phyloP scores from a whole-genome alignment of 2,797 vertebrate species.

The Peromyscus eremicus region DNA sequence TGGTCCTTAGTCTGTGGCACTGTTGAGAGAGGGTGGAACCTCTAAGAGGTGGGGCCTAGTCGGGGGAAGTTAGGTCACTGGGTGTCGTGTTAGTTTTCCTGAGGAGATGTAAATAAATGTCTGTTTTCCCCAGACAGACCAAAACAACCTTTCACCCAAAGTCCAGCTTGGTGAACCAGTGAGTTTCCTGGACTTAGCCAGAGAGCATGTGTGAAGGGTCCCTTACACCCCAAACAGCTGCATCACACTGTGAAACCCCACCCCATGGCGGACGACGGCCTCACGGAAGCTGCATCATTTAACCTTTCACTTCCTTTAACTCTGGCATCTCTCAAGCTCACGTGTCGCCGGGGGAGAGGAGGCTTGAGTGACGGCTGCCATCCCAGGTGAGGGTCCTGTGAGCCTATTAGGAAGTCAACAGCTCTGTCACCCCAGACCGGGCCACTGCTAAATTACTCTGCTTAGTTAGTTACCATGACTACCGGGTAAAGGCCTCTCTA shows the following conservation, averaged over 20 bases:
- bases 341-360: neutral
- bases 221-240: neutral
- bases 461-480: neutral
- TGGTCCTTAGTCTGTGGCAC: neutral
- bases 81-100: neutral
- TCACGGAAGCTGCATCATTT: neutral
- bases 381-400: neutral
- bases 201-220: neutral
- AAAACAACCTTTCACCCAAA: neutral
- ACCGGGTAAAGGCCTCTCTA: neutral
- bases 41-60: neutral
- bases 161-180: neutral
- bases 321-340: neutral
- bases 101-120: neutral
- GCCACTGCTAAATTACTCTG: neutral
- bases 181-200: neutral
- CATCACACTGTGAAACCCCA: neutral
- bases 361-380: neutral
- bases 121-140: neutral
- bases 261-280: neutral
- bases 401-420: neutral
- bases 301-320: neutral
- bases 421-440: neutral
- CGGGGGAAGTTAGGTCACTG: neutral
- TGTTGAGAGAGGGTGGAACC: neutral